These are phyloP conservation scores for Phycodurus eques DNA, from an alignment of 2,113 vertebrate species.

Conservation along the genomic window DNA sequence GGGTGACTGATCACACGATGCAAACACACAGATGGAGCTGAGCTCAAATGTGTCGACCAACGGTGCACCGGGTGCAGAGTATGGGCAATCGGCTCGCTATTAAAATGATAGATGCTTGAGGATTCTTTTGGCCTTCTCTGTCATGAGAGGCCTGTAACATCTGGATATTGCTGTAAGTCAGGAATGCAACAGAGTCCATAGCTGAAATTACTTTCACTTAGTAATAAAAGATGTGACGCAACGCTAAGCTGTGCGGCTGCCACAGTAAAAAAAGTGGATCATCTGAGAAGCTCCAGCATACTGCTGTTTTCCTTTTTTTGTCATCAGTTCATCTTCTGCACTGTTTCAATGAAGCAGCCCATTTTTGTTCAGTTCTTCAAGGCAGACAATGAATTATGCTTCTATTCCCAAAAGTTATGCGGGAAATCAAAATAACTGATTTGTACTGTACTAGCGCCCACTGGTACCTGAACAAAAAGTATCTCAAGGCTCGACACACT, in stretches of 20 bases:
- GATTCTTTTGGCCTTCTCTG: slow-evolving; percentile 18
- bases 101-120: slow-evolving; percentile 30
- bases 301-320: not conserved
- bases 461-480: too few relatives aligned
- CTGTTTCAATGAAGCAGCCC: not conserved
- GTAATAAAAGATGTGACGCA: not conserved
- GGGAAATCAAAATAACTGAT: not conserved
- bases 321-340: not conserved
- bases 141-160: slow-evolving; percentile 20
- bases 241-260: not conserved
- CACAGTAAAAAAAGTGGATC: not conserved
- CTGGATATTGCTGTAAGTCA: slow-evolving; percentile 34
- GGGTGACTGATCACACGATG: slow-evolving; percentile 65
- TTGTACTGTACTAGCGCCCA: not conserved
- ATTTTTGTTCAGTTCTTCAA: not conserved
- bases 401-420: not conserved
- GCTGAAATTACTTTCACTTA: not conserved
- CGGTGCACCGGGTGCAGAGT: slow-evolving; percentile 14
- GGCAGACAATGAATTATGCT: not conserved
- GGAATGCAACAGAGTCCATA: slow-evolving; percentile 21
- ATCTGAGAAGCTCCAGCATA: too few relatives aligned
- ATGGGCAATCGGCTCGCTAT: slow-evolving; percentile 33
- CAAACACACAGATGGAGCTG: slow-evolving; percentile 59
- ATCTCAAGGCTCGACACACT: too few relatives aligned
- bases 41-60: slow-evolving; percentile 53